A percentile compares a stretch with the other conserved stretches of the same genome.
Evolutionary conservation across 1,140 invertebrate genomes (phyloP).

Genomic region (Artemia franciscana): DNA sequence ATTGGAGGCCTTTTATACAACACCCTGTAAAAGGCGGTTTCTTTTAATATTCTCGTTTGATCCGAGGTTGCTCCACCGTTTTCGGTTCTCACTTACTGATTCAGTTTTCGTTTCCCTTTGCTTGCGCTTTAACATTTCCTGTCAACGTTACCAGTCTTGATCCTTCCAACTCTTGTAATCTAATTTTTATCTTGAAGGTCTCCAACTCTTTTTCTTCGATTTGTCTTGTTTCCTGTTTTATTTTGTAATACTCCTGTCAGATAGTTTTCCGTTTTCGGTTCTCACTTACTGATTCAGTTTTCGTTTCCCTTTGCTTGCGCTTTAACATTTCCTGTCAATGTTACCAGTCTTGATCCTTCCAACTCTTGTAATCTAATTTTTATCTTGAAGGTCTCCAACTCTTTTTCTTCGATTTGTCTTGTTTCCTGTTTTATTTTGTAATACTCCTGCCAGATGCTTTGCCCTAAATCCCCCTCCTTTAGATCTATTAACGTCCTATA

Average conservation of each 20-base stretch:
- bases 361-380: too few relatives aligned
- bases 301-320: too few relatives aligned
- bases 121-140: neutral
- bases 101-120: neutral
- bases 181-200: neutral
- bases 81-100: neutral
- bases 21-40: neutral
- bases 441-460: neutral
- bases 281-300: neutral
- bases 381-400: neutral
- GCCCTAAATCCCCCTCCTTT: too few relatives aligned
- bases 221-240: neutral
- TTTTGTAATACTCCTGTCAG: neutral
- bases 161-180: neutral
- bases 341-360: too few relatives aligned
- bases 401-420: neutral
- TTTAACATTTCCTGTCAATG: too few relatives aligned
- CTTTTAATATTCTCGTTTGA: neutral
- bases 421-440: neutral
- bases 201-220: neutral
- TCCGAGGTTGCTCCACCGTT: neutral
- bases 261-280: neutral
- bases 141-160: neutral
- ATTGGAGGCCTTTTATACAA: neutral
- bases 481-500: too few relatives aligned